Evolutionary conservation across 2,888 invertebrate species (phyloP), one percentile per base, ranked within the genome.

Genomic region (Cephonodes hylas): DNA sequence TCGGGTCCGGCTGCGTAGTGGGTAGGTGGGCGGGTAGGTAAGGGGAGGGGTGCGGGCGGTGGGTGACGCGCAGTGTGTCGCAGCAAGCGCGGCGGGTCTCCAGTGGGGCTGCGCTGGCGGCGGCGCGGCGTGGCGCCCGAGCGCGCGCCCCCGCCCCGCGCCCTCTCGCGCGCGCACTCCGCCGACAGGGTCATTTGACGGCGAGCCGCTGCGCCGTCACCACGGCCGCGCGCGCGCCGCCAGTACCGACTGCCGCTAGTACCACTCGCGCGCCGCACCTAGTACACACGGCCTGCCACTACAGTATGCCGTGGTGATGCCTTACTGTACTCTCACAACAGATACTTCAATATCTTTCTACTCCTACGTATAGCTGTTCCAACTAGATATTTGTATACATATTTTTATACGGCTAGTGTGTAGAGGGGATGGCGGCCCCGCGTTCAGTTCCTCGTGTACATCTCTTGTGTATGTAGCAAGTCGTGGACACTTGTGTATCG

Each of bases 61-160:
- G 76, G 71, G 80, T 78, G 76, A 80, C 77, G 77, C 77, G 80
- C 72, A 76, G 72, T 78, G 75, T 71, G 79, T 72, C 84, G 88
- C 81, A 78, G 77, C 77, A 61, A 72, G 67, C 75, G 79, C 75
- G 81, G 81, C 66, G 67, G 70, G 74, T 81, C n/a, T n/a, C n/a
- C 81, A 71, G 73, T 75, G 64, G 86, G 85, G 59, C 82, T 85
- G 73, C 81, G 79, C 76, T 86, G 90, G 87, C 85, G 88, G 64
- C 84, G 86, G 63, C 84, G 83, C 72, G 76, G 67, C 70, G 88
- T 89, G 67, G 89, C 86, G 69, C 88, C 88, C 70, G 81, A 71
- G 27, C 61, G 60, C 22, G 59, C 63, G 25, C 58, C 63, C 64
- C 45, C 64, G 61, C 53, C 53, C 8, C 46, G 46, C 23, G 23